Evolutionary conservation across 2,797 vertebrate species (phyloP).

Genomic region (Rhyacichthys aspro): DNA sequence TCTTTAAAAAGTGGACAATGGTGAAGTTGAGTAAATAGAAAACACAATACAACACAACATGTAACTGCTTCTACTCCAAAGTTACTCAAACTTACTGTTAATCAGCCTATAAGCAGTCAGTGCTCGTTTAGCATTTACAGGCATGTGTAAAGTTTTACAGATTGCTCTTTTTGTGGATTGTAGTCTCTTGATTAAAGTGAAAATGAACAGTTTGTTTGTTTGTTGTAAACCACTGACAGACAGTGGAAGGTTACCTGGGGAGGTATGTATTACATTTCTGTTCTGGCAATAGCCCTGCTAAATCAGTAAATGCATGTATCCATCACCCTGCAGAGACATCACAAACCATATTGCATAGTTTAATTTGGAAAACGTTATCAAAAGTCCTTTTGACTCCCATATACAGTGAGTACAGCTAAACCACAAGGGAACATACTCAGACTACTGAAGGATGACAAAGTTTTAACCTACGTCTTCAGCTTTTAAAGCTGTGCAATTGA

Average conservation of each 20-base stretch:
- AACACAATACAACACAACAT: too few species aligned
- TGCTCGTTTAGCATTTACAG: too few species aligned
- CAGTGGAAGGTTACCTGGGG: neutral
- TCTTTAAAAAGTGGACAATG: too few species aligned
- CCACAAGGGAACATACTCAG: neutral
- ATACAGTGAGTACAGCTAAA: neutral
- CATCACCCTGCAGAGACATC: neutral
- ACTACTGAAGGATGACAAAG: slow-evolving; percentile 5
- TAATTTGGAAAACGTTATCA: neutral
- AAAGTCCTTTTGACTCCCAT: neutral
- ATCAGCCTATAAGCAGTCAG: too few species aligned
- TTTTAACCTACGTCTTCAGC: slow-evolving; percentile 9
- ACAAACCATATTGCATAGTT: neutral
- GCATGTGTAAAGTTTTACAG: too few species aligned
- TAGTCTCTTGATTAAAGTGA: neutral
- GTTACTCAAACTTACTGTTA: too few species aligned
- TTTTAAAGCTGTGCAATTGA: slow-evolving; percentile 22
- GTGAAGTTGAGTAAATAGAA: too few species aligned
- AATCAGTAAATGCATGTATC: slow-evolving; percentile 2
- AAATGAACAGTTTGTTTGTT: neutral
- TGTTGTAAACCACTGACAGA: neutral
- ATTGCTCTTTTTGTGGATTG: too few species aligned
- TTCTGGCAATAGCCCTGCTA: neutral
- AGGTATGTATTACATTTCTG: neutral
- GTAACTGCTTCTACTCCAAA: too few species aligned